These are phyloP conservation scores for Blera fallax DNA, from an alignment of 2,888 invertebrate species.

Conservation along the genomic window DNA sequence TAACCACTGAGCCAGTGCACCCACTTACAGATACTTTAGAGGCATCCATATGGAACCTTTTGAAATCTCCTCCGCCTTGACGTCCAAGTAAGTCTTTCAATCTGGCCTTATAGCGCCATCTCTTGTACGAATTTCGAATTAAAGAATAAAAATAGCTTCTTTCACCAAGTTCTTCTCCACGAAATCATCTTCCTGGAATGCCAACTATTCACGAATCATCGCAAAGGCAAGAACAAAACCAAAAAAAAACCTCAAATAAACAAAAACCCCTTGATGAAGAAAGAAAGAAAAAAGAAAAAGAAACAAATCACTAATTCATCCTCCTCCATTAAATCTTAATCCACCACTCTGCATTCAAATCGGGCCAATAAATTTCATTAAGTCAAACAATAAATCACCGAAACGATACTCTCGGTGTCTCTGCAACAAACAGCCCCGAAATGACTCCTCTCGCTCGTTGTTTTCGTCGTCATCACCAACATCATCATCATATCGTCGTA, in stretches of 20 bases:
- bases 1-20: too few relatives aligned
- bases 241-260: neutral
- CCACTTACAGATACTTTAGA: too few relatives aligned
- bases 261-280: neutral
- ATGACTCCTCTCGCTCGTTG: constrained; percentile 10
- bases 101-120: too few relatives aligned
- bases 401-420: constrained; percentile 54
- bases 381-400: constrained; percentile 72
- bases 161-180: neutral
- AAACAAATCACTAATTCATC: constrained; percentile 70
- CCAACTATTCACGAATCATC: constrained; percentile 26
- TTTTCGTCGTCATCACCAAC: neutral
- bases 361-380: constrained; percentile 71
- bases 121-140: too few relatives aligned
- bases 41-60: too few relatives aligned
- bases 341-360: constrained; percentile 65
- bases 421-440: constrained; percentile 42
- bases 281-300: constrained; percentile 3
- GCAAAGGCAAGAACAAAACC: neutral
- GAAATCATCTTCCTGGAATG: constrained; percentile 36
- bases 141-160: too few relatives aligned
- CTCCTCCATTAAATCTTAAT: constrained; percentile 69
- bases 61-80: too few relatives aligned
- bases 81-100: too few relatives aligned
- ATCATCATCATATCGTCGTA: too few relatives aligned